Evolutionary conservation across 2,797 vertebrate genomes (phyloP).

Genomic region (Coregonus ussuriensis): DNA sequence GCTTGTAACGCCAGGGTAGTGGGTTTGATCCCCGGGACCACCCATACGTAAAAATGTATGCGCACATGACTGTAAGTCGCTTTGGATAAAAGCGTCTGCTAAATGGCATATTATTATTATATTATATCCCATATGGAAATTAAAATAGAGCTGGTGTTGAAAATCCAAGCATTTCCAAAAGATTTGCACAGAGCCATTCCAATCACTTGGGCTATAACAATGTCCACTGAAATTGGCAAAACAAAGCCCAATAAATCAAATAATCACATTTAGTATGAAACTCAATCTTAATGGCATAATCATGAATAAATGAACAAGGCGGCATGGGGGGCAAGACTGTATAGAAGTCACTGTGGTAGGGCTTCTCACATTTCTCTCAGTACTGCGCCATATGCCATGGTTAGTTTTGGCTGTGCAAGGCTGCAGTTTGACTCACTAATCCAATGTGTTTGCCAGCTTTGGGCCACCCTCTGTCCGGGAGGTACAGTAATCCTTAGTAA

Average conservation of each 20-base stretch:
- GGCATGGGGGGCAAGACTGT: background rate
- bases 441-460: conserved; percentile 45
- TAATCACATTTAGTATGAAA: background rate
- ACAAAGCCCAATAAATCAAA: background rate
- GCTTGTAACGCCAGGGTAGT: too few species aligned
- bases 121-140: conserved; percentile 1
- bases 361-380: conserved; percentile 1
- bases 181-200: background rate
- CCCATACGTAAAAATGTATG: too few species aligned
- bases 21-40: too few species aligned
- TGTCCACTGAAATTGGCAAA: conserved; percentile 10
- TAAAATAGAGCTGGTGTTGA: background rate
- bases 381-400: conserved; percentile 14
- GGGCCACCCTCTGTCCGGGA: conserved; percentile 35
- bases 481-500: conserved; percentile 44
- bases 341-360: conserved; percentile 7
- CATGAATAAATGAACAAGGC: conserved; percentile 9
- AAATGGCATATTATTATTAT: too few species aligned
- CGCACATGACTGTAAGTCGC: too few species aligned
- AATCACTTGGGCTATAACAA: background rate
- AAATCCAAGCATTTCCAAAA: background rate
- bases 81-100: too few species aligned
- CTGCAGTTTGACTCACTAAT: conserved; percentile 38
- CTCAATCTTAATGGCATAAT: conserved; percentile 22
- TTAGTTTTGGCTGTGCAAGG: conserved; percentile 1